phyloP scores from a whole-genome alignment of 1,140 invertebrate genomes.

The Apis dorsata region DNA sequence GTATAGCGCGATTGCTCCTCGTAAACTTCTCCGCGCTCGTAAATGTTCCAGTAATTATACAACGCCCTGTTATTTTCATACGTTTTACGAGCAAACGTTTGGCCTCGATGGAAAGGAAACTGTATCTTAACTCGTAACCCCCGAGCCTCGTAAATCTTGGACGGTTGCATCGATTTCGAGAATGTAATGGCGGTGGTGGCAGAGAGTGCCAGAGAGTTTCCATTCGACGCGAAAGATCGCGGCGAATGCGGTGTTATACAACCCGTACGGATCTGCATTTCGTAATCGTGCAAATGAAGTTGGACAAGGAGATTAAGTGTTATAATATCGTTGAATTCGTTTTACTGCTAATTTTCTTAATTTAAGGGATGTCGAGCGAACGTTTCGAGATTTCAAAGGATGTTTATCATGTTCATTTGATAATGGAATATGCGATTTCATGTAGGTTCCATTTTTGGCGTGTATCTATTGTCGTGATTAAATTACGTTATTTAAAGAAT shows the following conservation, averaged over 20 bases:
- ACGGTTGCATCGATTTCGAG: not conserved
- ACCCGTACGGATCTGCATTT: not conserved
- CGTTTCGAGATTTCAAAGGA: too few species aligned
- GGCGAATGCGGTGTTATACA: not conserved
- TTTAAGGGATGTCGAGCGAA: too few species aligned
- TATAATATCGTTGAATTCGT: not conserved
- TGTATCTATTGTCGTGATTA: too few species aligned
- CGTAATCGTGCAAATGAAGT: not conserved
- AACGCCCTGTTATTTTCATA: slow-evolving; percentile 42
- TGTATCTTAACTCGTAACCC: slow-evolving; percentile 28
- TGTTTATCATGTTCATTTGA: too few species aligned
- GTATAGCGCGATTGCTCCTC: slow-evolving; percentile 42
- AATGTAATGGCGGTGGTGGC: too few species aligned
- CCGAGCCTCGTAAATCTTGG: slow-evolving; percentile 5
- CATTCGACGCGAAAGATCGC: not conserved
- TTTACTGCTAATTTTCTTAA: too few species aligned
- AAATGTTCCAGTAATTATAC: slow-evolving; percentile 47
- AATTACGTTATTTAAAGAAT: too few species aligned
- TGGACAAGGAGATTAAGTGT: not conserved
- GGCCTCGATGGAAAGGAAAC: not conserved
- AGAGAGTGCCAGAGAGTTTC: too few species aligned
- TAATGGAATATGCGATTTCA: too few species aligned
- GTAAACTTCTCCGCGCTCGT: slow-evolving; percentile 40
- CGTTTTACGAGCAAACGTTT: slow-evolving; percentile 31
- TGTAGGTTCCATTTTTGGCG: too few species aligned